A percentile compares a stretch with the other conserved stretches of the same genome.
These are phyloP conservation scores for Harlomillsia oculata DNA, from an alignment of 1,140 invertebrate genomes.

Conservation along the genomic window DNA sequence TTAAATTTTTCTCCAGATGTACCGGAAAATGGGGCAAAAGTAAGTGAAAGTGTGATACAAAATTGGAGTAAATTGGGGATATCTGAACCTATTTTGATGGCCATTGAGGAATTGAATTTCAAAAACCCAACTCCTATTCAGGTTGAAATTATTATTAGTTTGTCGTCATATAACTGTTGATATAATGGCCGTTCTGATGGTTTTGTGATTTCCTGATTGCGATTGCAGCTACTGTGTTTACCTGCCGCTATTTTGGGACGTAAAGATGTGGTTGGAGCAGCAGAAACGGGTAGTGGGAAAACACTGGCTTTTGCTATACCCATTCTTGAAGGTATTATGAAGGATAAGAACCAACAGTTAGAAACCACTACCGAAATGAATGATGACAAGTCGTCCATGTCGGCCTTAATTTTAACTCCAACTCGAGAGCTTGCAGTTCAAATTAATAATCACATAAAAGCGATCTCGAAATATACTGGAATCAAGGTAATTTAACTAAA, in stretches of 20 bases:
- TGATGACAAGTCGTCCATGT: constrained; percentile 42
- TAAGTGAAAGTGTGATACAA: constrained; percentile 38
- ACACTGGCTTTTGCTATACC: constrained; percentile 94
- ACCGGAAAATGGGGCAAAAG: not conserved
- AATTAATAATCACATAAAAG: constrained; percentile 73
- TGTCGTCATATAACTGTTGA: not conserved
- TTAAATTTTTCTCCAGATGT: not conserved
- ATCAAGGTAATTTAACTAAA: constrained; percentile 55
- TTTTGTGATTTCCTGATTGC: constrained; percentile 14
- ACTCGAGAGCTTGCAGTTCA: constrained; percentile 93
- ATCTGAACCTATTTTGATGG: constrained; percentile 58
- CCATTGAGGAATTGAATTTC: constrained; percentile 66
- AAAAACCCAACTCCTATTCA: constrained; percentile 72
- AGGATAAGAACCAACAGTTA: constrained; percentile 37
- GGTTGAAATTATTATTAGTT: constrained; percentile 30
- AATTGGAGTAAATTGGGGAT: constrained; percentile 63
- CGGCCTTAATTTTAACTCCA: constrained; percentile 81
- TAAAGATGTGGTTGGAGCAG: constrained; percentile 85
- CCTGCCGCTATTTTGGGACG: constrained; percentile 74
- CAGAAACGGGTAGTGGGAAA: constrained; percentile 96
- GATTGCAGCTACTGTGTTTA: constrained; percentile 54
- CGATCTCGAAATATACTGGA: constrained; percentile 69
- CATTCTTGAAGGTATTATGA: constrained; percentile 71
- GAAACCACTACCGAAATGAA: constrained; percentile 2
- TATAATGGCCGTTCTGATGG: not conserved